These are phyloP conservation scores for Tiphia femorata DNA, from an alignment of 2,888 invertebrate genomes.

Conservation along the genomic window DNA sequence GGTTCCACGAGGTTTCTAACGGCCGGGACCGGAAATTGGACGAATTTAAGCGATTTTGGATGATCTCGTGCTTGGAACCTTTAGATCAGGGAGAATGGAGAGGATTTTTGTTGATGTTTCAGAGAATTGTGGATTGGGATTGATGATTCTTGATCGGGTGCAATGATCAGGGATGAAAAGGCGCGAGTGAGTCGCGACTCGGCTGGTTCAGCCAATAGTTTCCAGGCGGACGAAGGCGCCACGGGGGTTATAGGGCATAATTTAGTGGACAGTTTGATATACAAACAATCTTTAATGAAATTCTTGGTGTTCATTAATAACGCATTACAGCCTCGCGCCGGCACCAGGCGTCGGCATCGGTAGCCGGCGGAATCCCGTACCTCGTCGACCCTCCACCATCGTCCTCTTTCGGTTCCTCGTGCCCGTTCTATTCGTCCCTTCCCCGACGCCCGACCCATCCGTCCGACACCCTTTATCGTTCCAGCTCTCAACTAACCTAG, in stretches of 20 bases:
- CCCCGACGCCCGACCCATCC: constrained; percentile 19
- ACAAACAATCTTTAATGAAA: constrained; percentile 77
- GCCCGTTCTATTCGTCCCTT: constrained; percentile 5
- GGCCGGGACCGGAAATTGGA: too few relatives aligned
- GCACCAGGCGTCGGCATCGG: constrained; percentile 46
- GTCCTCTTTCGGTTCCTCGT: constrained; percentile 3
- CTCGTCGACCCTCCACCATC: constrained; percentile 15
- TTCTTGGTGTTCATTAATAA: constrained; percentile 79
- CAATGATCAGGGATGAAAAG: too few relatives aligned
- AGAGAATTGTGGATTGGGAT: not conserved
- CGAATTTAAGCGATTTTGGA: too few relatives aligned
- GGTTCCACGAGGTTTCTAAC: constrained; percentile 3
- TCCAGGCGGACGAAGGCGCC: constrained; percentile 61
- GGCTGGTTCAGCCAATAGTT: constrained; percentile 60
- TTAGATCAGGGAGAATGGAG: too few relatives aligned
- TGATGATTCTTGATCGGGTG: too few relatives aligned
- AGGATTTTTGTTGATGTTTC: too few relatives aligned
- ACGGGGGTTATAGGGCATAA: constrained; percentile 69
- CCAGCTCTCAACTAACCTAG: constrained; percentile 22
- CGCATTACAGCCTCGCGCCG: constrained; percentile 71
- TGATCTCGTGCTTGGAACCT: too few relatives aligned
- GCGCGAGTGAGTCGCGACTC: not conserved
- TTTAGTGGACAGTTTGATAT: constrained; percentile 76
- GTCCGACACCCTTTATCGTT: constrained; percentile 39
- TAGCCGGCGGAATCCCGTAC: constrained; percentile 44